These are phyloP conservation scores for Plutomurus gul DNA, from an alignment of 1,140 invertebrate genomes.

Conservation along the genomic window DNA sequence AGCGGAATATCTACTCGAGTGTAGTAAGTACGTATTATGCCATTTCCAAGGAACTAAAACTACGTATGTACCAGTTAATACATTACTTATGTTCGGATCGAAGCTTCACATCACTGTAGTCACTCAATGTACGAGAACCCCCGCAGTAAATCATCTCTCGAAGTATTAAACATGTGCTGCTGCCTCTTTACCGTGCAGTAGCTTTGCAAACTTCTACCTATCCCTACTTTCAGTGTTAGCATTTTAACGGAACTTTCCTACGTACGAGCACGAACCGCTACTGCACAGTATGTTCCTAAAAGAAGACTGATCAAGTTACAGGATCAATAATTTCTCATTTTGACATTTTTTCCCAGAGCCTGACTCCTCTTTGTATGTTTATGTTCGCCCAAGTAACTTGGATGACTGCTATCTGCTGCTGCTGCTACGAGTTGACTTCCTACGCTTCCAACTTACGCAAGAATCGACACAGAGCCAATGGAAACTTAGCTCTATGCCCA, in stretches of 20 bases:
- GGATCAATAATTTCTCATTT: slow-evolving; percentile 39
- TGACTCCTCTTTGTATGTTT: neutral
- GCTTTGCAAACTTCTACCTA: neutral
- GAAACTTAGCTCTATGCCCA: too few relatives aligned
- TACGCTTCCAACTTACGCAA: too few relatives aligned
- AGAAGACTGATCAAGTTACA: slow-evolving; percentile 36
- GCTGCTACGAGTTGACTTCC: neutral
- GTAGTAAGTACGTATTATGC: too few relatives aligned
- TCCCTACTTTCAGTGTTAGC: neutral
- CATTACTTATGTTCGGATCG: neutral
- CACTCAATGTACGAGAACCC: neutral
- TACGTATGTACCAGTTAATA: neutral
- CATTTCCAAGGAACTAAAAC: too few relatives aligned
- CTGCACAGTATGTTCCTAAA: too few relatives aligned
- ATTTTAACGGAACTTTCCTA: neutral
- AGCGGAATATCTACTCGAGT: too few relatives aligned
- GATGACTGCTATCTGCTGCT: neutral
- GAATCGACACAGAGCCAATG: too few relatives aligned
- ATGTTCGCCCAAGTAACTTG: neutral
- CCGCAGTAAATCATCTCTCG: neutral
- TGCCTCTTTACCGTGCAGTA: neutral
- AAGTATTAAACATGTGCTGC: neutral
- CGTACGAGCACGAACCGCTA: too few relatives aligned
- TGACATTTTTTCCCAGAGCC: slow-evolving; percentile 33
- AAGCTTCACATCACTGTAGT: too few relatives aligned